Evolutionary conservation across 2,888 invertebrate species (phyloP).

Genomic region (Phengaris alcon): DNA sequence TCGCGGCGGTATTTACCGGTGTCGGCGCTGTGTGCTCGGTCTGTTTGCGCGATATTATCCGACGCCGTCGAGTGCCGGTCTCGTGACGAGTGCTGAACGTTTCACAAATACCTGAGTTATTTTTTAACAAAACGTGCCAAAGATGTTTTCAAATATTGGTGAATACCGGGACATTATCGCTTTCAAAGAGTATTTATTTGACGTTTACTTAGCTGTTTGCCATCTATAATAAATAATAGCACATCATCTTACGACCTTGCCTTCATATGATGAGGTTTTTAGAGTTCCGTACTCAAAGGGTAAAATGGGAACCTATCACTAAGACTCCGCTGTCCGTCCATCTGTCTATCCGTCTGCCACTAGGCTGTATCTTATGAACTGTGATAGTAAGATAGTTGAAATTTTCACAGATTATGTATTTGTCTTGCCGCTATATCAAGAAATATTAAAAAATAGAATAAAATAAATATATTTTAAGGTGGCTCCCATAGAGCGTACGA

Average conservation of each 20-base stretch:
- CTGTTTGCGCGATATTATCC: conserved; percentile 45
- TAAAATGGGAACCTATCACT: too few relatives aligned
- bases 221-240: background rate
- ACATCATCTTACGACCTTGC: background rate
- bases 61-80: conserved; percentile 41
- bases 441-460: too few relatives aligned
- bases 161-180: background rate
- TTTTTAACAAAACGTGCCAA: conserved; percentile 5
- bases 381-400: too few relatives aligned
- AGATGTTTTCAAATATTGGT: conserved; percentile 18
- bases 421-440: too few relatives aligned
- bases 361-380: too few relatives aligned
- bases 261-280: too few relatives aligned
- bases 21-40: conserved; percentile 37
- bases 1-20: conserved; percentile 42
- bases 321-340: too few relatives aligned
- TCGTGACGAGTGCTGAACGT: conserved; percentile 28
- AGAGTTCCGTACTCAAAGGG: too few relatives aligned
- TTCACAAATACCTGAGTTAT: conserved; percentile 1
- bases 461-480: too few relatives aligned
- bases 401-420: too few relatives aligned
- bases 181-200: background rate
- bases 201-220: background rate
- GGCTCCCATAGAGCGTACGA: too few relatives aligned
- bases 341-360: too few relatives aligned